phyloP scores from a whole-genome alignment of 2,797 vertebrate species.

The Triplophysa bombifrons region DNA sequence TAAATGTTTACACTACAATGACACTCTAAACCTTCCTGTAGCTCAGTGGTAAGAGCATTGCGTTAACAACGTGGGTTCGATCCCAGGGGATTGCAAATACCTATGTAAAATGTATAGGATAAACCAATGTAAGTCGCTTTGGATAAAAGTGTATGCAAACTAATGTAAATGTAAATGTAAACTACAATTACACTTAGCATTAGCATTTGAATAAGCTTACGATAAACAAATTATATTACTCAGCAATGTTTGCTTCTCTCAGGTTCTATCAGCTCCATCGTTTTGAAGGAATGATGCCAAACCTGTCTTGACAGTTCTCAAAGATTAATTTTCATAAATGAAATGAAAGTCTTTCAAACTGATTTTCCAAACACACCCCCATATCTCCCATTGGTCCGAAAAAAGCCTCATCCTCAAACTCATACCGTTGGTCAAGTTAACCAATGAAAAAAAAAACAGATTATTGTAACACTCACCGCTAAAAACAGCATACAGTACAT shows the following conservation, averaged over 20 bases:
- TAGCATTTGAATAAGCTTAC: background rate
- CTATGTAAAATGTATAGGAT: too few relatives aligned
- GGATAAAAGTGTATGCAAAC: too few relatives aligned
- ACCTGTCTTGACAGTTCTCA: background rate
- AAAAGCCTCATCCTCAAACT: background rate
- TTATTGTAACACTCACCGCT: constrained; percentile 82
- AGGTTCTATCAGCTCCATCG: background rate
- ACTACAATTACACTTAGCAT: background rate
- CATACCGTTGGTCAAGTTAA: background rate
- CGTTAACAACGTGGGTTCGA: too few relatives aligned
- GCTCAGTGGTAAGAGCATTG: too few relatives aligned
- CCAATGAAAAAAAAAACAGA: background rate
- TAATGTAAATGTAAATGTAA: too few relatives aligned
- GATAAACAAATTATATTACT: background rate
- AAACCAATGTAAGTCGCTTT: too few relatives aligned
- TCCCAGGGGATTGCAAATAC: too few relatives aligned
- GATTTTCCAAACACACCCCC: background rate
- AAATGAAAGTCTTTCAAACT: background rate
- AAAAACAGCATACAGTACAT: constrained; percentile 98
- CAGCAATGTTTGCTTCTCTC: background rate
- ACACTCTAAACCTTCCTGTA: background rate
- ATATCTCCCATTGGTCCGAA: background rate
- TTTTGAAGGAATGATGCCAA: background rate
- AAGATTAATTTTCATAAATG: background rate
- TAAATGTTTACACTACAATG: too few relatives aligned